Conservation (phyloP, 2,113 vertebrate species). For the Lipotes vexillifer region DNA sequence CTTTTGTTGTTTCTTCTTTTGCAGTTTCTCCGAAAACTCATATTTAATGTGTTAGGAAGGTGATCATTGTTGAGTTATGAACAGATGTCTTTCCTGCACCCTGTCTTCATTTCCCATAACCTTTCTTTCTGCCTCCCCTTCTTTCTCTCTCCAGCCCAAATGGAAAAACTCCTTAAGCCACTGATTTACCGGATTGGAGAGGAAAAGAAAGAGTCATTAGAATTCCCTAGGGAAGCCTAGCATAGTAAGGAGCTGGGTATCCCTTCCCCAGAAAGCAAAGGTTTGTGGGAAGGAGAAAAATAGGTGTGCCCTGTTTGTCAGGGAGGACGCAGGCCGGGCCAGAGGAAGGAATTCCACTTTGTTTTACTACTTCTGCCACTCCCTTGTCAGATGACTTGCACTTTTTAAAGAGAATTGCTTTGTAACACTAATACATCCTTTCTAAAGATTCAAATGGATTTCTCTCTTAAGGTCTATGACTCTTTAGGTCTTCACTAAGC, state of each 20-base stretch:
- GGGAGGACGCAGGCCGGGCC: not conserved
- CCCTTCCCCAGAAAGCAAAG: not conserved
- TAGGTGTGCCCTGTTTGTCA: not conserved
- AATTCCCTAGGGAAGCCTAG: not conserved
- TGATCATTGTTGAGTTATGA: not conserved
- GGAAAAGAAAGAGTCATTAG: not conserved
- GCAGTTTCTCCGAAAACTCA: not conserved
- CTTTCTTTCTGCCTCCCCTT: not conserved
- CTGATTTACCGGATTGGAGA: not conserved
- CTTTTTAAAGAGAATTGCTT: constrained; percentile 81
- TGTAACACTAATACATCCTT: constrained; percentile 84
- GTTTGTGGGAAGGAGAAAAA: not conserved
- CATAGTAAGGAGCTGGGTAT: not conserved
- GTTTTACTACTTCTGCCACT: constrained; percentile 71
- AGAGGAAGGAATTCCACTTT: not conserved
- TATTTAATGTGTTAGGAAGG: not conserved
- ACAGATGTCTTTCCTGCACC: not conserved
- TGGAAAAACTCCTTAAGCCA: not conserved
- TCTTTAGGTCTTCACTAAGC: constrained; percentile 58
- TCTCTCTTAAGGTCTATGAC: constrained; percentile 63
- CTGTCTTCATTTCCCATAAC: not conserved
- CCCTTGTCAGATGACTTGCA: constrained; percentile 80
- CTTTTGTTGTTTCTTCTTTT: not conserved
- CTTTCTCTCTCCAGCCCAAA: not conserved
- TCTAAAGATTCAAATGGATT: constrained; percentile 65